Conservation (phyloP, 53 echinoderm and acorn worm genomes). For the Zoroaster sp. region DNA sequence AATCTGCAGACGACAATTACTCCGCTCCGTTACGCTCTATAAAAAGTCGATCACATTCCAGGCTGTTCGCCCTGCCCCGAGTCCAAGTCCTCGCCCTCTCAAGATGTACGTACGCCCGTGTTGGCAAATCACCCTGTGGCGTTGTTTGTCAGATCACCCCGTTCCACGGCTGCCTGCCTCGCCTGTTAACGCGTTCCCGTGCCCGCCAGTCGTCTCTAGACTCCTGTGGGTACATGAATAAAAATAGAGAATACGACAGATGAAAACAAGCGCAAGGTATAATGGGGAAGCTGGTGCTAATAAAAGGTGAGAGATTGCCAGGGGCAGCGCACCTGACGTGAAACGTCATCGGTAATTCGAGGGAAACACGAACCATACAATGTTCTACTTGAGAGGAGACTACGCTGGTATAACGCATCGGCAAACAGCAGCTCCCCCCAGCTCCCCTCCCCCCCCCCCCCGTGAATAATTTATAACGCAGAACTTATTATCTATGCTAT, state of each 20-base stretch:
- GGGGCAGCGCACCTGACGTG: background rate
- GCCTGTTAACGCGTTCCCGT: background rate
- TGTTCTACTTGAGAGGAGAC: background rate
- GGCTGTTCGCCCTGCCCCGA: background rate
- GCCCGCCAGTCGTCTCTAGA: background rate
- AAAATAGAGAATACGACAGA: background rate
- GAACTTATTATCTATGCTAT: background rate
- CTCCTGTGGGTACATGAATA: background rate
- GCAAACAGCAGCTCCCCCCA: background rate
- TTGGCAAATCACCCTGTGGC: background rate
- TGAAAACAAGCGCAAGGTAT: background rate
- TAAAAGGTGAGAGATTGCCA: background rate
- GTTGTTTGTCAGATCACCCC: background rate
- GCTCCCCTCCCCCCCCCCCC: background rate
- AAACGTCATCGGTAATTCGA: background rate
- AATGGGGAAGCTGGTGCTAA: background rate
- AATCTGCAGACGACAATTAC: background rate
- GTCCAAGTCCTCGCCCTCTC: background rate
- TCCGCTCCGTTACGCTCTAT: slow-evolving; percentile 17
- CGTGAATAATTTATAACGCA: background rate
- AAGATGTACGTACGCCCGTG: background rate
- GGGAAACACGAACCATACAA: background rate
- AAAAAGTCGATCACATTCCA: background rate
- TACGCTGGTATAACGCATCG: background rate
- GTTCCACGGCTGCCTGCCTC: background rate